A percentile compares a stretch with the other conserved stretches of the same genome.
Evolutionary conservation across 2,797 vertebrate genomes (phyloP).

Genomic region (Rhynchotus rufescens): DNA sequence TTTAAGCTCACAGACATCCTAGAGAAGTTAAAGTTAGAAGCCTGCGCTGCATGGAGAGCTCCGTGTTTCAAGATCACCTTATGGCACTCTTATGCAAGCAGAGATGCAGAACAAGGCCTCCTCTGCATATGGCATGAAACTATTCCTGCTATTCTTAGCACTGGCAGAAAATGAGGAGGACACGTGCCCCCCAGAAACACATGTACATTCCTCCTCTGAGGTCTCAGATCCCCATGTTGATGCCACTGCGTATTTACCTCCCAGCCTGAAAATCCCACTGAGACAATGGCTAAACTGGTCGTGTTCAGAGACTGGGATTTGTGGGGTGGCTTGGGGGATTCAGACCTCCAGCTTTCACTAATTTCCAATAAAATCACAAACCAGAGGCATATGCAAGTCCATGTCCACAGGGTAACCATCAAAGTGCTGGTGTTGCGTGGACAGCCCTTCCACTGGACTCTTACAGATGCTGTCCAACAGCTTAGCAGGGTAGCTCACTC

Average conservation of each 20-base stretch:
- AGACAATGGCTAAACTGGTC: fast-evolving
- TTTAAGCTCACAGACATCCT: neutral
- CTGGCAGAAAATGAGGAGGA: neutral
- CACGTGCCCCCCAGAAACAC: neutral
- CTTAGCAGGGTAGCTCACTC: neutral
- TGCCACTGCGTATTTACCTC: neutral
- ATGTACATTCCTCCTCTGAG: fast-evolving
- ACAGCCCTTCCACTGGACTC: neutral
- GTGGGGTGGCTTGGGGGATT: neutral
- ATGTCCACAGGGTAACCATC: fast-evolving
- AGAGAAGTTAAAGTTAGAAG: neutral
- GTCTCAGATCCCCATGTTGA: neutral
- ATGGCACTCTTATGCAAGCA: neutral
- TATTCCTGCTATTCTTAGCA: neutral
- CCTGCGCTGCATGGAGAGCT: neutral
- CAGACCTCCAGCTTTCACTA: neutral
- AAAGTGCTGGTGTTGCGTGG: fast-evolving
- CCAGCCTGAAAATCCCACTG: neutral
- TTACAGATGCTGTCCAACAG: fast-evolving
- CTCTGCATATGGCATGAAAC: neutral
- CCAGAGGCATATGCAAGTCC: fast-evolving
- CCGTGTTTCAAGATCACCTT: neutral
- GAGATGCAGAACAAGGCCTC: neutral
- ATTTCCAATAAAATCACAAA: neutral
- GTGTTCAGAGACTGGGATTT: neutral